phyloP scores from a whole-genome alignment of 2,113 vertebrate species.

The Choloepus hoffmanni region DNA sequence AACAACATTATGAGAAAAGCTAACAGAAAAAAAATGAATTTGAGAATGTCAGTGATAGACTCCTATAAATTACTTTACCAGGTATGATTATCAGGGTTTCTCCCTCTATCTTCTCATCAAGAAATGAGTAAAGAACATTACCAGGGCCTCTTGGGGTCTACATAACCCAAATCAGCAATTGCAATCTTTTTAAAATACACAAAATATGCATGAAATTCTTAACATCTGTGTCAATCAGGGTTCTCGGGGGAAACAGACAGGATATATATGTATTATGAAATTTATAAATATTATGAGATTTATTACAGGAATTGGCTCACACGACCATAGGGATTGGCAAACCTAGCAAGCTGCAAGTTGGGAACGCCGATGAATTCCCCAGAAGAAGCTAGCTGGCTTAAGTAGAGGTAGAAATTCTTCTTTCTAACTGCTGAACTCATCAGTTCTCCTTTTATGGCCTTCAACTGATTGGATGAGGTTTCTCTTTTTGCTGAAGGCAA shows the following conservation, averaged over 20 bases:
- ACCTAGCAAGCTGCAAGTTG: too few species aligned
- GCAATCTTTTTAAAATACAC: neutral
- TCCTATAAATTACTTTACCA: neutral
- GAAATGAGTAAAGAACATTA: neutral
- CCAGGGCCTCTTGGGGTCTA: neutral
- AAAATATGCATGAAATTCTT: neutral
- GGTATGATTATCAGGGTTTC: neutral
- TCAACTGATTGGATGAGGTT: too few species aligned
- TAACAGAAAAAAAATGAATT: neutral
- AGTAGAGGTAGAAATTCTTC: too few species aligned
- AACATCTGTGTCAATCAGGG: neutral
- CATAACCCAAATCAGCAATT: neutral
- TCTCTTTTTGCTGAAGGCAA: too few species aligned
- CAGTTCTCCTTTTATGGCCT: too few species aligned
- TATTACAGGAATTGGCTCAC: too few species aligned
- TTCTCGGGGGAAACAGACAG: neutral
- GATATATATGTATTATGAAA: too few species aligned
- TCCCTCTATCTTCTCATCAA: neutral
- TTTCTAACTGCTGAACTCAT: too few species aligned
- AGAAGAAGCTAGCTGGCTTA: too few species aligned
- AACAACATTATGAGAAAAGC: neutral
- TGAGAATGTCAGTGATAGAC: constrained; percentile 19
- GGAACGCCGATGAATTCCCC: too few species aligned
- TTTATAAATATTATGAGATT: too few species aligned
- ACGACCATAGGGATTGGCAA: too few species aligned